These are phyloP conservation scores for Chrysina gloriosa DNA, from an alignment of 2,888 invertebrate genomes.

Conservation along the genomic window DNA sequence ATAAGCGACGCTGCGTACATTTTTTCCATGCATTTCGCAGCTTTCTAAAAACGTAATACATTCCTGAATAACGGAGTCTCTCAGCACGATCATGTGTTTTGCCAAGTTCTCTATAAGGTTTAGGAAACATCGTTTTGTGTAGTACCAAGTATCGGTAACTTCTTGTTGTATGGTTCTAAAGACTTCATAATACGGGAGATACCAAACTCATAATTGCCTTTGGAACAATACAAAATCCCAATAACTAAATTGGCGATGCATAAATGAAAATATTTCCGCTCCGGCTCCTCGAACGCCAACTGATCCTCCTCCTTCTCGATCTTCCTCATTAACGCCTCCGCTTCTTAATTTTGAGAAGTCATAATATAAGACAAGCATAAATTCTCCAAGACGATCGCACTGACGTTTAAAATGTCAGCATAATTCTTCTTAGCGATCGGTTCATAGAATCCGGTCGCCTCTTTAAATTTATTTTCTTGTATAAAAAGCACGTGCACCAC, in stretches of 20 bases:
- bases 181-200: conserved; percentile 97
- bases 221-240: conserved; percentile 97
- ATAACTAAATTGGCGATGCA: conserved; percentile 99
- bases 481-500: conserved; percentile 99
- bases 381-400: conserved; percentile 98
- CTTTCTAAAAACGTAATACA: conserved; percentile 90
- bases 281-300: conserved; percentile 90
- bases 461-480: conserved; percentile 99
- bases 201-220: conserved; percentile 99
- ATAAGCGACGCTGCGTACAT: conserved; percentile 85
- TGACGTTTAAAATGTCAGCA: conserved; percentile 92
- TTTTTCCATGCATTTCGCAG: conserved; percentile 89
- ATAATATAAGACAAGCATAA: conserved; percentile 99
- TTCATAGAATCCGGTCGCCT: conserved; percentile 97
- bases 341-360: conserved; percentile 98
- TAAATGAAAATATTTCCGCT: conserved; percentile 93
- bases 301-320: conserved; percentile 98
- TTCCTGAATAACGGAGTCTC: conserved; percentile 88
- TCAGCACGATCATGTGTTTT: conserved; percentile 89
- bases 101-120: conserved; percentile 92
- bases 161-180: conserved; percentile 91
- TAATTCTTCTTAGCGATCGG: conserved; percentile 96
- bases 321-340: conserved; percentile 97
- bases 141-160: conserved; percentile 99
- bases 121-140: conserved; percentile 94